Evolutionary conservation across 2,113 vertebrate genomes (phyloP).

Genomic region (Rallus limicola): DNA sequence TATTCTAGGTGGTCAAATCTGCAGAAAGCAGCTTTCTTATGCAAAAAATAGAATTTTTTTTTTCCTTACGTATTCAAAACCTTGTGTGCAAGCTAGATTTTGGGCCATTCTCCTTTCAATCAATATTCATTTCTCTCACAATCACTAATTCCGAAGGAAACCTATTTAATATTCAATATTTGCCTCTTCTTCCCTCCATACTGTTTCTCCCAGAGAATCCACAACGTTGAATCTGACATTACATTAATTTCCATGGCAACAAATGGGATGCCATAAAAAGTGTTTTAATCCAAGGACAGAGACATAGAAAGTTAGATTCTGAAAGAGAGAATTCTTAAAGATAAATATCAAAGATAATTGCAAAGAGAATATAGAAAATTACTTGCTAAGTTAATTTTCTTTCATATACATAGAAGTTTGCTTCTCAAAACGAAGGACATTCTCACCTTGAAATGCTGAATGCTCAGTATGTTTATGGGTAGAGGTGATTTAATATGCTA

Average conservation of each 20-base stretch:
- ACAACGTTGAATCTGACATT: not conserved
- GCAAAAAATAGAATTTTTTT: not conserved
- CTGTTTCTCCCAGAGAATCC: not conserved
- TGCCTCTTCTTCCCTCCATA: not conserved
- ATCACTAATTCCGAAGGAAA: not conserved
- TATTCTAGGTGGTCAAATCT: not conserved
- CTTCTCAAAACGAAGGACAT: slow-evolving; percentile 11
- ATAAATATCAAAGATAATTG: slow-evolving; percentile 25
- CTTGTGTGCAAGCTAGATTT: not conserved
- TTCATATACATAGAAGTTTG: not conserved
- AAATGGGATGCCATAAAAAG: slow-evolving; percentile 18
- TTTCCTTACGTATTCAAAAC: not conserved
- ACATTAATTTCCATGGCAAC: slow-evolving; percentile 37
- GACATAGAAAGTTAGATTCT: not conserved
- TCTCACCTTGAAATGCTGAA: slow-evolving; percentile 48
- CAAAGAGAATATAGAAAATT: not conserved
- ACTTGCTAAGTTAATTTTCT: not conserved
- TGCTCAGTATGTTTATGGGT: not conserved
- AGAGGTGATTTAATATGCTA: slow-evolving; percentile 56
- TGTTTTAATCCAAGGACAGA: slow-evolving; percentile 37
- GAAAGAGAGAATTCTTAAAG: slow-evolving; percentile 24
- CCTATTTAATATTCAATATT: not conserved
- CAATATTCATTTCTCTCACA: not conserved
- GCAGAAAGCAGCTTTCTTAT: not conserved
- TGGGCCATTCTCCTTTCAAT: not conserved